These are phyloP conservation scores for Hemicordylus capensis DNA, from an alignment of 2,113 vertebrate species.

Conservation along the genomic window DNA sequence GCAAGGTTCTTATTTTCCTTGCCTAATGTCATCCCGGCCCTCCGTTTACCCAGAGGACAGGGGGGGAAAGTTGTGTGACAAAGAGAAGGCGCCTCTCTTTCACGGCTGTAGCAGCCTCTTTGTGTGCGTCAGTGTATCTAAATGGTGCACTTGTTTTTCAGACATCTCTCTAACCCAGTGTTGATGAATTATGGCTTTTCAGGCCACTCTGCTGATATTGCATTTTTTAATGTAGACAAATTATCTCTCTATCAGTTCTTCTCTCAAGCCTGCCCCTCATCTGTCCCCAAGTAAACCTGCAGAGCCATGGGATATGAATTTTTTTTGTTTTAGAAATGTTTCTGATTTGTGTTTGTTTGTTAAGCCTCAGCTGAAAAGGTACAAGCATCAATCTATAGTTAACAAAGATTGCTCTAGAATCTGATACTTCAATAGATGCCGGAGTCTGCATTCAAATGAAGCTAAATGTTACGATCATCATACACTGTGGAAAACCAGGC, in stretches of 20 bases:
- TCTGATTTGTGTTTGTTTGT: background rate
- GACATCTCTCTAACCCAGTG: conserved; percentile 54
- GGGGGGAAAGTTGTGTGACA: conserved; percentile 37
- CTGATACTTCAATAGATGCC: background rate
- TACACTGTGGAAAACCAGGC: background rate
- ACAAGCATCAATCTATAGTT: background rate
- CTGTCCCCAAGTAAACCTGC: background rate
- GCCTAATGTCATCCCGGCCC: conserved; percentile 42
- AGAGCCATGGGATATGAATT: conserved; percentile 3
- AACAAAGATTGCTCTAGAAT: background rate
- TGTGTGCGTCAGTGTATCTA: conserved; percentile 46
- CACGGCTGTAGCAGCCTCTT: conserved; percentile 30
- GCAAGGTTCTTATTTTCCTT: conserved; percentile 50
- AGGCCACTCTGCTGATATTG: conserved; percentile 57
- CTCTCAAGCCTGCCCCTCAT: background rate
- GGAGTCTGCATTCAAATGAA: background rate
- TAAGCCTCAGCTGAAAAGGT: background rate
- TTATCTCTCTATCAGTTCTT: conserved; percentile 17
- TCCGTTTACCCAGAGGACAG: conserved; percentile 40
- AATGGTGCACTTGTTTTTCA: conserved; percentile 51
- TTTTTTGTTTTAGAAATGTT: conserved; percentile 50
- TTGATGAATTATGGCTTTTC: conserved; percentile 56
- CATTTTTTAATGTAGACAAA: conserved; percentile 60
- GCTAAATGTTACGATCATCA: background rate
- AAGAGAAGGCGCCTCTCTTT: conserved; percentile 16